Percentiles rank a stretch among this genome's conserved stretches.
Evolutionary conservation across 2,888 invertebrate genomes (phyloP).

Genomic region (Iselma pallidipennis): DNA sequence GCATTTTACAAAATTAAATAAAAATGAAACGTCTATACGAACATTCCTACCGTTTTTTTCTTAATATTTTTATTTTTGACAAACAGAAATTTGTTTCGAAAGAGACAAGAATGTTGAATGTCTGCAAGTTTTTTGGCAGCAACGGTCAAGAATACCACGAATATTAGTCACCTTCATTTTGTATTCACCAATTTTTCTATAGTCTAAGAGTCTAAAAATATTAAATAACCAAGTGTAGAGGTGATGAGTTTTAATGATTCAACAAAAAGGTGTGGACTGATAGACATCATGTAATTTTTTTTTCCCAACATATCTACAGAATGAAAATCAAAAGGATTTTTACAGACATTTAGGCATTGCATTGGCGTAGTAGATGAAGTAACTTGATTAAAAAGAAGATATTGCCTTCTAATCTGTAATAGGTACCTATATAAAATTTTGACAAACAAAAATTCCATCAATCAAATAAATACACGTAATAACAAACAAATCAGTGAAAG

Average conservation of each 20-base stretch:
- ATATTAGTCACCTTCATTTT: neutral
- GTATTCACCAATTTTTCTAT: neutral
- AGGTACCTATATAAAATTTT: too few species aligned
- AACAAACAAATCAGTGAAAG: slow-evolving; percentile 18
- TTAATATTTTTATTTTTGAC: neutral
- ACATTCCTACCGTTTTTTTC: neutral
- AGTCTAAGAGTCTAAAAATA: neutral
- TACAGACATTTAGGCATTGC: too few species aligned
- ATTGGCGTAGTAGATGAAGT: too few species aligned
- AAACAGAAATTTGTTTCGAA: neutral
- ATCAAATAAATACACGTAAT: neutral
- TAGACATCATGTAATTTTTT: too few species aligned
- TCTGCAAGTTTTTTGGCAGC: neutral
- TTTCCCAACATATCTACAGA: too few species aligned
- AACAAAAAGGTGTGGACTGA: neutral
- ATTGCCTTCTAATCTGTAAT: too few species aligned
- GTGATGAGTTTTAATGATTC: neutral
- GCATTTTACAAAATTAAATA: too few species aligned
- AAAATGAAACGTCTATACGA: neutral
- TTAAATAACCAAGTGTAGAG: neutral
- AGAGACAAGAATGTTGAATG: neutral
- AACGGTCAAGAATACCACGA: neutral
- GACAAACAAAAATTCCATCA: neutral
- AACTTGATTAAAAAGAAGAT: too few species aligned
- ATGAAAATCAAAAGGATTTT: too few species aligned